phyloP scores from a whole-genome alignment of 2,113 vertebrate species.

The Misgurnus anguillicaudatus region DNA sequence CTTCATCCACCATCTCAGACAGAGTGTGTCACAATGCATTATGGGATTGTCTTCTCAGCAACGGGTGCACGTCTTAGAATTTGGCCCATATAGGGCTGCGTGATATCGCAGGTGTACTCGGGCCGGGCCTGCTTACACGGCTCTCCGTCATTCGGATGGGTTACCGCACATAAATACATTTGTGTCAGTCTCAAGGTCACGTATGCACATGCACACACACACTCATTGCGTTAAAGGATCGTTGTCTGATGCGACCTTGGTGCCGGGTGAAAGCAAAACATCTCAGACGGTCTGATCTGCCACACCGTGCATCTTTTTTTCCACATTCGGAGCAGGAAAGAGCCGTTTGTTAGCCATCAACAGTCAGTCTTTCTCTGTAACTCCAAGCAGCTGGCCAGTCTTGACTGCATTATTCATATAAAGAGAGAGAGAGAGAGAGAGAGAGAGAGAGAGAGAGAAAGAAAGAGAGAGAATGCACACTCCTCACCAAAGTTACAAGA shows the following conservation, averaged over 20 bases:
- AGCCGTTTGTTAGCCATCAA: slow-evolving; percentile 68
- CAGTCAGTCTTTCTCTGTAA: slow-evolving; percentile 61
- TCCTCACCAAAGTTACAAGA: slow-evolving; percentile 78
- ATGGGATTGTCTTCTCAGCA: neutral
- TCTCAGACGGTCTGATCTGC: slow-evolving; percentile 44
- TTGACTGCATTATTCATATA: slow-evolving; percentile 78
- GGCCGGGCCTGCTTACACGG: slow-evolving; percentile 9
- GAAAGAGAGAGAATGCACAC: slow-evolving; percentile 63
- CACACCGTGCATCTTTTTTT: slow-evolving; percentile 40
- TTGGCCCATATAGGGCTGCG: neutral
- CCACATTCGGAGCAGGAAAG: slow-evolving; percentile 58
- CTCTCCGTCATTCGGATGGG: slow-evolving; percentile 29
- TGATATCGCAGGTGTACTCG: slow-evolving; percentile 5
- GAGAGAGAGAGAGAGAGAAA: slow-evolving; percentile 43
- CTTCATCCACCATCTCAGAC: neutral
- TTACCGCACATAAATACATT: slow-evolving; percentile 39
- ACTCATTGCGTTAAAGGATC: slow-evolving; percentile 34
- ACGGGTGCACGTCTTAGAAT: neutral
- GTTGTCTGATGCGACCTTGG: slow-evolving; percentile 61
- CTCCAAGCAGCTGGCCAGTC: slow-evolving; percentile 72
- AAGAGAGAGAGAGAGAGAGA: slow-evolving; percentile 51
- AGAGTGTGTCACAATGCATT: neutral
- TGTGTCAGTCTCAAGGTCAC: slow-evolving; percentile 35
- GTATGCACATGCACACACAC: slow-evolving; percentile 18
- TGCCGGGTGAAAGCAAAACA: slow-evolving; percentile 50